Base-by-base conservation (phyloP, 2,888 invertebrate species). In the Ellobium chinense region DNA sequence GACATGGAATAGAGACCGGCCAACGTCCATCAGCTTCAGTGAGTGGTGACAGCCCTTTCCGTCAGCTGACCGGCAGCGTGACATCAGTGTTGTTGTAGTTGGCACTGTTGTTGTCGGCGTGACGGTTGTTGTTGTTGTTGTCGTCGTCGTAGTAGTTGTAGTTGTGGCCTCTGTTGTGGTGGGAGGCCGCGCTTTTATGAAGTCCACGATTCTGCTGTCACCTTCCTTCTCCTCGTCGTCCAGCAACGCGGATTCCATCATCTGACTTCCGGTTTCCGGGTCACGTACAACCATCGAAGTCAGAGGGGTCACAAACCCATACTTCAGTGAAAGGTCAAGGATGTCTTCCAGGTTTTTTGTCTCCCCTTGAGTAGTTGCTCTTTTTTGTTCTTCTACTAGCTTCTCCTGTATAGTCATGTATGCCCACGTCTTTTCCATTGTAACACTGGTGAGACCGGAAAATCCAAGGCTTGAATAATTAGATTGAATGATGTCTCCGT, bases 341-440 rank as follows among this genome's bases (percentile, higher is more conserved):
- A 37, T 21, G 5, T 83, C 27, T 24, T 88, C 86, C 65, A 88
- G 62, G 0, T 80, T 78, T 31, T 84, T 66, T 68, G 81, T 82
- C 5, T 78, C 60, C 0, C 76, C 72, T 0, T 56, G 27, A 34
- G 85, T 65, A 5, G 75, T 75, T 18, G 75, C 79, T 0, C 76
- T 74, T 1, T 86, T 81, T 14, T 82, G 75, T 63, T 87, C 84
- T 29, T 87, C 82, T 24, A 87, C 79, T n/a, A 89, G 75, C 0
- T 87, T 80, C 58, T 89, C 86, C 63, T 88, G 87, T 31, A 90
- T 89, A 5, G 87, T 86, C n/a, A 88, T 72, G 70, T 87, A 89
- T 0, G 89, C 89, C 90, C 90, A 90, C 4, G 87, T 83, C 46
- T 86, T 87, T 78, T 91, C 89, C 54, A 21, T 29, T 34, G 56